A percentile compares a stretch with the other conserved stretches of the same genome.
Evolutionary conservation across 2,888 invertebrate species (phyloP).

Genomic region (Xylophagus ater): DNA sequence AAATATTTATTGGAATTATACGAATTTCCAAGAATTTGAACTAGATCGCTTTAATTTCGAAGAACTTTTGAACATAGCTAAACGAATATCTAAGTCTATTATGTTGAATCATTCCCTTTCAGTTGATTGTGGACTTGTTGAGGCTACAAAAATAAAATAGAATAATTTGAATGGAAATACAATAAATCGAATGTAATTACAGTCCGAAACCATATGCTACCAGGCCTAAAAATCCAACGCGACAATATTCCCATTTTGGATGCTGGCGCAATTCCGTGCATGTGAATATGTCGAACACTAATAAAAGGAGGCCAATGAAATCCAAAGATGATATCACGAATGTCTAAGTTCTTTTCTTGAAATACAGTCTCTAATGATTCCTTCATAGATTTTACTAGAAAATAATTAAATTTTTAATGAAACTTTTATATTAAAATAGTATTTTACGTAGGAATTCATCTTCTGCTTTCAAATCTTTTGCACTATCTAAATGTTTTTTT

Average conservation of each 20-base stretch:
- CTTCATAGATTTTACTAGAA: slow-evolving; percentile 57
- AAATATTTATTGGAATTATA: too few species aligned
- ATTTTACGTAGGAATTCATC: slow-evolving; percentile 63
- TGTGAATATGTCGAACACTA: slow-evolving; percentile 68
- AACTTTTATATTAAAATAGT: slow-evolving; percentile 5
- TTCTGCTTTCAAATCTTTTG: slow-evolving; percentile 50
- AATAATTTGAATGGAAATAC: too few species aligned
- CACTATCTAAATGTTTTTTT: slow-evolving; percentile 64
- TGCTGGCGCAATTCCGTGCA: slow-evolving; percentile 74
- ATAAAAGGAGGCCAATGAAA: slow-evolving; percentile 91
- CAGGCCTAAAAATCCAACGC: slow-evolving; percentile 56
- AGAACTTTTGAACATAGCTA: too few species aligned
- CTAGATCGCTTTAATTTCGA: too few species aligned
- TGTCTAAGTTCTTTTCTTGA: slow-evolving; percentile 40
- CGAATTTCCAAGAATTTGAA: too few species aligned
- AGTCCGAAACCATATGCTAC: slow-evolving; percentile 71
- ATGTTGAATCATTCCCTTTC: too few species aligned
- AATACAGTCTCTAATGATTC: slow-evolving; percentile 40
- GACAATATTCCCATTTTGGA: slow-evolving; percentile 58
- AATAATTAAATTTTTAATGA: slow-evolving; percentile 10
- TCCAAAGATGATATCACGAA: slow-evolving; percentile 49
- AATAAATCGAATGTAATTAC: too few species aligned
- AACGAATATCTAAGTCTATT: too few species aligned
- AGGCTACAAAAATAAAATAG: too few species aligned
- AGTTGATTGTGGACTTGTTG: too few species aligned